Evolutionary conservation across 1,140 invertebrate species (phyloP), one percentile per base, ranked within the genome.

Genomic region (Gerris buenoi): DNA sequence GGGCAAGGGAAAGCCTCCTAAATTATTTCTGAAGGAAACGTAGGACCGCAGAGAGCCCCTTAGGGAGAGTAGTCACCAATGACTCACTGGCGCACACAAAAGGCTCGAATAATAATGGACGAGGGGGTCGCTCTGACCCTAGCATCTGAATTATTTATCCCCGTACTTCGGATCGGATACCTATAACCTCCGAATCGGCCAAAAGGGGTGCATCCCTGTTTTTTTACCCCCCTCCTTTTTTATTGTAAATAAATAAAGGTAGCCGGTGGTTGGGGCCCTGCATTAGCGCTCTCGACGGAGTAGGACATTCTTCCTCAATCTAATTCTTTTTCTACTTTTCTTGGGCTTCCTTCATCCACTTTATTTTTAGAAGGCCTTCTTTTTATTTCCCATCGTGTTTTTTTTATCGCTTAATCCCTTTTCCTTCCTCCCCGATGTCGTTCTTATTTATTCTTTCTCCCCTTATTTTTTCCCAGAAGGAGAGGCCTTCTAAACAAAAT

Each of bases 381-480:
- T 27, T 27, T 27, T 64, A 23, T 64, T 64, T 27, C 23, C 22
- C 10, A 5, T 10, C 60, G 2, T 25, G 23, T 64, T 27, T 27
- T 18, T 27, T 66, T 33, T 66, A 15, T 71, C 71, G 15, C 58
- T 65, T 67, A 69, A 71, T 69, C 69, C 56, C 66, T 33, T 27
- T 56, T 60, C 62, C 33, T 14, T 66, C 69, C 57, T 46, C 63
- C 25, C 25, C 67, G 57, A 29, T 57, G 23, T 68, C 29, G 28
- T 63, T 25, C 60, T 63, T 68, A 71, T 73, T 70, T 65, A 57
- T 68, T 67, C 66, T 60, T 65, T n/a, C n/a, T n/a, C n/a, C n/a
- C 33, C 33, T 29, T 29, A 65, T 63, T 67, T 59, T 67, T 62
- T 69, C 33, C 33, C 5, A 46, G 33, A n/a, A n/a, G n/a, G n/a